A percentile compares a stretch with the other conserved stretches of the same genome.
phyloP scores from a whole-genome alignment of 2,888 invertebrate species.

The Cordilura impudica region DNA sequence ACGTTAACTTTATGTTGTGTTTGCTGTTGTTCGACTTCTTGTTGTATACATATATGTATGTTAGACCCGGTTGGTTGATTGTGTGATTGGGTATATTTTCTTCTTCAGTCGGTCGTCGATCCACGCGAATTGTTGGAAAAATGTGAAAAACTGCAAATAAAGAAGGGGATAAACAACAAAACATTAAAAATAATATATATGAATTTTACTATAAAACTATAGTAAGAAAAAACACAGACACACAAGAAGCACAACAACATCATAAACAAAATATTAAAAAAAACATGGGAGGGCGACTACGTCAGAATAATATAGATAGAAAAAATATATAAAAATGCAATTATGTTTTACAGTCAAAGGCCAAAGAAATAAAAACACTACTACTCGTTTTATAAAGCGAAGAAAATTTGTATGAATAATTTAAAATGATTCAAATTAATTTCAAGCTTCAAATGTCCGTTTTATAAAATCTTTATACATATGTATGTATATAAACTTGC shows the following conservation, averaged over 20 bases:
- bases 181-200: constrained; percentile 55
- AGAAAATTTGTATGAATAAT: too few species aligned
- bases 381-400: too few species aligned
- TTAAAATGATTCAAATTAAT: too few species aligned
- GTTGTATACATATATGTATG: constrained; percentile 27
- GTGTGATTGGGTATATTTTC: constrained; percentile 28
- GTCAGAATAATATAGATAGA: constrained; percentile 19
- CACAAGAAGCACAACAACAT: background rate
- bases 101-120: constrained; percentile 56
- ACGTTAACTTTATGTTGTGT: constrained; percentile 8
- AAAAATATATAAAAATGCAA: constrained; percentile 60
- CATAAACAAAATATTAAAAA: background rate
- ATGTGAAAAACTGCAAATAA: constrained; percentile 57
- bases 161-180: constrained; percentile 50
- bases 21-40: constrained; percentile 21
- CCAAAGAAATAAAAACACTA: constrained; percentile 17
- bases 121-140: constrained; percentile 62
- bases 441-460: too few species aligned
- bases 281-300: constrained; percentile 14
- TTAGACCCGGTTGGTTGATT: constrained; percentile 43
- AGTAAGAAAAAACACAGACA: background rate
- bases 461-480: too few species aligned
- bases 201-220: constrained; percentile 48
- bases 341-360: constrained; percentile 40
- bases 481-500: too few species aligned